phyloP scores from a whole-genome alignment of 2,113 vertebrate species.

The Melanocharis versteri region DNA sequence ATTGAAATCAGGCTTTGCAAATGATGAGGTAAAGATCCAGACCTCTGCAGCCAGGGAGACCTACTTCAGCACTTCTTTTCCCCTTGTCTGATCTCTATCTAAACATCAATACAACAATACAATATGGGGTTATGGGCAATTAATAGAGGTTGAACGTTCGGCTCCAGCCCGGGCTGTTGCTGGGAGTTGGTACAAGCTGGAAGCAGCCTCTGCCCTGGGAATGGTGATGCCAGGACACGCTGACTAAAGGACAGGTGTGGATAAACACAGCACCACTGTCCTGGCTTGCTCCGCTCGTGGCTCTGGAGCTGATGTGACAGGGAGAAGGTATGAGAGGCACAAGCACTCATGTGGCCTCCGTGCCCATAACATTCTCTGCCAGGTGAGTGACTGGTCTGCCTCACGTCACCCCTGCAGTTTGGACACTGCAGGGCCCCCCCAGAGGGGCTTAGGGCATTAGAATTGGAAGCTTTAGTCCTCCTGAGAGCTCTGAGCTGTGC shows the following conservation, averaged over 20 bases:
- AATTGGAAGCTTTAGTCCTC: not conserved
- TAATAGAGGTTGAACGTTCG: not conserved
- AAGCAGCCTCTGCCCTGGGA: not conserved
- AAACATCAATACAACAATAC: not conserved
- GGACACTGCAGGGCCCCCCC: not conserved
- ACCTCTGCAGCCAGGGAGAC: not conserved
- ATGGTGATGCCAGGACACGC: rapidly evolving
- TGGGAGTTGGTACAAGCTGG: not conserved
- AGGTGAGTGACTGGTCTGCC: not conserved
- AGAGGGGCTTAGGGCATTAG: not conserved
- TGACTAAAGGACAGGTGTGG: not conserved
- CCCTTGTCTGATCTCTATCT: not conserved
- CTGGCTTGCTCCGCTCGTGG: not conserved
- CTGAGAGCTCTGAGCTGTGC: not conserved
- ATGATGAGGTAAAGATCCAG: not conserved
- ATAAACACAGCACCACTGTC: not conserved
- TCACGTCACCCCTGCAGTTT: rapidly evolving
- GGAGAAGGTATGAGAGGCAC: not conserved
- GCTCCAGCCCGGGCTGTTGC: not conserved
- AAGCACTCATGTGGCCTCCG: rapidly evolving
- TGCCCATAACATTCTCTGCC: not conserved
- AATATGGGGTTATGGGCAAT: not conserved
- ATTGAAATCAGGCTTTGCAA: not conserved
- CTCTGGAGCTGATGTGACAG: not conserved
- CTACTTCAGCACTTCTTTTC: not conserved